A percentile compares a stretch with the other conserved stretches of the same genome.
phyloP scores from a whole-genome alignment of 2,888 invertebrate species.

The Panzeria rudis region DNA sequence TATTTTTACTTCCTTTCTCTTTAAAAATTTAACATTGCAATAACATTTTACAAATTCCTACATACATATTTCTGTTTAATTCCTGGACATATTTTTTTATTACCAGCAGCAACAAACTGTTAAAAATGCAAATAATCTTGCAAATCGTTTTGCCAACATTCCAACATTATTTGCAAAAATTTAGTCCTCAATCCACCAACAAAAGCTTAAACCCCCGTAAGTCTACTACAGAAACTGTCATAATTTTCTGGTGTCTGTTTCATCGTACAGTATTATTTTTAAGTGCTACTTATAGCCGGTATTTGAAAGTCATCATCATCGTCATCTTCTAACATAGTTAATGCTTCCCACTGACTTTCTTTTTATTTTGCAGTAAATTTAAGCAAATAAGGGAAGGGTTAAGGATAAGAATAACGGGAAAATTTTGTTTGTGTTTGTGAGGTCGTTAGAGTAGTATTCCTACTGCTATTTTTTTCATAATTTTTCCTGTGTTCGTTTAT shows the following conservation, averaged over 20 bases:
- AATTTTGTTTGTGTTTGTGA: not conserved
- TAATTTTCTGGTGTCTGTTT: constrained; percentile 36
- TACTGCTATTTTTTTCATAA: not conserved
- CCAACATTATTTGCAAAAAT: constrained; percentile 18
- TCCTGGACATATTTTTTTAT: not conserved
- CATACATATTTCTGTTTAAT: not conserved
- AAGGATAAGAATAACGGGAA: not conserved
- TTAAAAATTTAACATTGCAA: not conserved
- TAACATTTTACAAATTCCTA: not conserved
- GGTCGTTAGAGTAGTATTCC: not conserved
- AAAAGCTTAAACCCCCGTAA: not conserved
- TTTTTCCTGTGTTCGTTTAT: not conserved
- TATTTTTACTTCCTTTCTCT: not conserved
- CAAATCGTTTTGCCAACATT: constrained; percentile 53
- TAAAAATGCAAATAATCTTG: constrained; percentile 54
- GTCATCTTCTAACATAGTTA: not conserved
- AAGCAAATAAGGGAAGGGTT: constrained; percentile 23
- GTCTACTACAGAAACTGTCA: constrained; percentile 38
- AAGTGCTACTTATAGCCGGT: constrained; percentile 57
- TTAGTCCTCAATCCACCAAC: not conserved
- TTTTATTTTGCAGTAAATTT: not conserved
- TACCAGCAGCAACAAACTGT: not conserved
- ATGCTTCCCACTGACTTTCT: not conserved
- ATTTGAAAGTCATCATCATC: constrained; percentile 62
- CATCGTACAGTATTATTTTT: constrained; percentile 41